Conservation (phyloP, 2,113 vertebrate species). For the Myotis lucifugus region DNA sequence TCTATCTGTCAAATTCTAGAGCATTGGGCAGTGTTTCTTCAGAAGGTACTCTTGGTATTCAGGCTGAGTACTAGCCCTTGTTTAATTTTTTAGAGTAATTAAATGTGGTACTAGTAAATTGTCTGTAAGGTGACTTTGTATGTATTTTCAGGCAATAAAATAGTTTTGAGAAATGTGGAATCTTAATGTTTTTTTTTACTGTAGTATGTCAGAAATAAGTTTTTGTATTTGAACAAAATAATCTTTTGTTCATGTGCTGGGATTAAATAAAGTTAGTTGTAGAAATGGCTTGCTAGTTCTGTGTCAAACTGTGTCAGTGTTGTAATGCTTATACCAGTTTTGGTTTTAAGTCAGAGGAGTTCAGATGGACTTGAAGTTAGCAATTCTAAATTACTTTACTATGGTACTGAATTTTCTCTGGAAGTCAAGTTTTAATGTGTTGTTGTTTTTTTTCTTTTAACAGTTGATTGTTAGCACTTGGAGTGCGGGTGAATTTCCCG, state of each 20-base stretch:
- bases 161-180: constrained; percentile 15
- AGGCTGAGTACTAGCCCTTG: background rate
- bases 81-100: constrained; percentile 7
- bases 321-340: background rate
- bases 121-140: background rate
- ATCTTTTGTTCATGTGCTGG: background rate
- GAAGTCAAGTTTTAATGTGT: constrained; percentile 51
- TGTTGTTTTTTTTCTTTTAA: background rate
- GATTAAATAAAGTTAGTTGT: constrained; percentile 12
- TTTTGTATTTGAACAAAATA: background rate
- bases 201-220: constrained; percentile 2
- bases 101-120: background rate
- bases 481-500: too few species aligned
- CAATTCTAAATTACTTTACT: constrained; percentile 3
- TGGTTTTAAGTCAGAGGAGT: constrained; percentile 25
- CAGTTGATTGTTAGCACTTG: background rate
- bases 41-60: background rate
- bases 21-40: background rate
- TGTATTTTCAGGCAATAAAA: constrained; percentile 36
- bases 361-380: constrained; percentile 35
- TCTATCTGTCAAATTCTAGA: background rate
- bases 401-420: constrained; percentile 1
- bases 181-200: constrained; percentile 22
- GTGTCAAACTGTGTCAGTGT: background rate
- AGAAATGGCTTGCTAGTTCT: constrained; percentile 10